Conservation (phyloP, 2,888 invertebrate genomes). For the Tiliacea citrago region DNA sequence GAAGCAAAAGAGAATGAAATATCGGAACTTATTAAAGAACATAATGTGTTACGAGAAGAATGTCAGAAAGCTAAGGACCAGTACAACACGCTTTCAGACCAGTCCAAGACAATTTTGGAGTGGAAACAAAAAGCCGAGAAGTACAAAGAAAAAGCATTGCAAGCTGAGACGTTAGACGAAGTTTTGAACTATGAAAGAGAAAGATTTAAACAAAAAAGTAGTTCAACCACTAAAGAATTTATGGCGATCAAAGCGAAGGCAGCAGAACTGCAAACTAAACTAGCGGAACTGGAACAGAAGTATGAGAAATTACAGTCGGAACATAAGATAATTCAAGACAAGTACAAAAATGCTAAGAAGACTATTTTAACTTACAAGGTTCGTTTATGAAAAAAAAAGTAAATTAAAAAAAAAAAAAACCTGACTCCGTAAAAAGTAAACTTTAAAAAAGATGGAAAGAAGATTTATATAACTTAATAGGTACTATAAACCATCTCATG, state of each 20-base stretch:
- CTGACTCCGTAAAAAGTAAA: too few species aligned
- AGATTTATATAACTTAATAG: too few species aligned
- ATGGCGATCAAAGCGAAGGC: slow-evolving; percentile 84
- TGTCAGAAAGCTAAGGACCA: slow-evolving; percentile 81
- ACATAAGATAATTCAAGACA: slow-evolving; percentile 88
- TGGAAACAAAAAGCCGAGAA: slow-evolving; percentile 83
- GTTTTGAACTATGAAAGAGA: slow-evolving; percentile 83
- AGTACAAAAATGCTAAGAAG: slow-evolving; percentile 92
- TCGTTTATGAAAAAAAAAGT: not conserved
- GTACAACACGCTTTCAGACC: slow-evolving; percentile 25
- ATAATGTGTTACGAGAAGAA: slow-evolving; percentile 81
- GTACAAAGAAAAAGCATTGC: slow-evolving; percentile 81
- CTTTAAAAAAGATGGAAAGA: too few species aligned
- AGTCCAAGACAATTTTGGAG: slow-evolving; percentile 70
- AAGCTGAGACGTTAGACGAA: slow-evolving; percentile 82
- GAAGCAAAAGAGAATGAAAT: slow-evolving; percentile 89
- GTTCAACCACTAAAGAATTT: slow-evolving; percentile 77
- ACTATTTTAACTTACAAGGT: slow-evolving; percentile 92
- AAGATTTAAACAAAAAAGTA: slow-evolving; percentile 79
- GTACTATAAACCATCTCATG: too few species aligned
- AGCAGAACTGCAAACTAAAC: slow-evolving; percentile 83
- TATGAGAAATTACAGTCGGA: slow-evolving; percentile 82
- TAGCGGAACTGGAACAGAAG: slow-evolving; percentile 84
- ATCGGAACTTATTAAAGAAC: slow-evolving; percentile 85
- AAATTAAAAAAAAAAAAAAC: too few species aligned